phyloP scores from a whole-genome alignment of 2,888 invertebrate species.

The Gandaritis pyraliata region DNA sequence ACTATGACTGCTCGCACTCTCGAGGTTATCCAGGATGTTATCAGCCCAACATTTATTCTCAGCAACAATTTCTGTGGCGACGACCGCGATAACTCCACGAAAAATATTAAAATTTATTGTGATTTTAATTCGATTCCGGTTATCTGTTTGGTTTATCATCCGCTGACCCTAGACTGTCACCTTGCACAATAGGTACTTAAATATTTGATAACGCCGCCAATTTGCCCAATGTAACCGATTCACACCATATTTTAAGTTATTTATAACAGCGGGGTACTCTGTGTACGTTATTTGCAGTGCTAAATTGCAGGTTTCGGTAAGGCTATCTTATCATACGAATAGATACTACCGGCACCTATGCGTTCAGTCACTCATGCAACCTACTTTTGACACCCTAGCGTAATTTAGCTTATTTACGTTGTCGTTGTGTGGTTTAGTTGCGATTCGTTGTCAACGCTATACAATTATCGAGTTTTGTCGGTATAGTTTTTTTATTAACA shows the following conservation, averaged over 20 bases:
- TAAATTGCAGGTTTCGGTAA: slow-evolving; percentile 11
- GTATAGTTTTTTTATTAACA: no score
- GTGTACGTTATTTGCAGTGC: slow-evolving; percentile 4
- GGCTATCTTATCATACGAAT: slow-evolving; percentile 4
- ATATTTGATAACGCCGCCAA: slow-evolving; percentile 61
- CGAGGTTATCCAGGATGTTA: slow-evolving; percentile 56
- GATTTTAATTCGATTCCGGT: slow-evolving; percentile 57
- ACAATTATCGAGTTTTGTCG: no score
- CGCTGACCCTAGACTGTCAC: slow-evolving; percentile 64
- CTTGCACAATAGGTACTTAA: slow-evolving; percentile 67
- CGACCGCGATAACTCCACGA: slow-evolving; percentile 58
- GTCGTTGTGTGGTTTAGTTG: no score
- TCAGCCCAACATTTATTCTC: slow-evolving; percentile 41
- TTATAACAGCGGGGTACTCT: slow-evolving; percentile 3
- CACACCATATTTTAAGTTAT: slow-evolving; percentile 13
- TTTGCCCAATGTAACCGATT: slow-evolving; percentile 54
- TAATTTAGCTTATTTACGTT: no score
- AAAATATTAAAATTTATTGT: slow-evolving; percentile 57
- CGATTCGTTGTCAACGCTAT: no score
- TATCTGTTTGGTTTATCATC: slow-evolving; percentile 71
- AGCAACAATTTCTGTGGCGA: slow-evolving; percentile 41
- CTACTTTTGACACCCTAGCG: neutral
- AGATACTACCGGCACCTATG: neutral
- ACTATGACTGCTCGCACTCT: slow-evolving; percentile 22
- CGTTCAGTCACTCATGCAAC: neutral